Evolutionary conservation across 2,797 vertebrate species (phyloP), one percentile per base, ranked within the genome.

Genomic region (Lacerta bilineata): DNA sequence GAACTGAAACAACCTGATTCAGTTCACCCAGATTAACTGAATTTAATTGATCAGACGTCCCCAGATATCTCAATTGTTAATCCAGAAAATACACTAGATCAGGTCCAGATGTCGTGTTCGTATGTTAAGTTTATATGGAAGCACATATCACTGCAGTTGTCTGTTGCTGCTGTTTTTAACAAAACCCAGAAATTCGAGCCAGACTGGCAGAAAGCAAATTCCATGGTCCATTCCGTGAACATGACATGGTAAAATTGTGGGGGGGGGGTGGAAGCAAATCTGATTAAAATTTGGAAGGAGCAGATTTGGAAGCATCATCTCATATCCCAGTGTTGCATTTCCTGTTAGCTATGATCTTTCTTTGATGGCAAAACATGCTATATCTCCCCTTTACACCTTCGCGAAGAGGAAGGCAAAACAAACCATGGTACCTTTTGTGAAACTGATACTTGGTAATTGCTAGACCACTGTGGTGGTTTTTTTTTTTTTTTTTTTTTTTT

Each of bases 351-450:
- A 55, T 66, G 33, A n/a, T 39, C 2, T 76, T 46, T 20, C 10
- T 89, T 87, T 87, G 71, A 27, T 90, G 20, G 72, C 13, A 33
- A 89, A 55, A 68, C 2, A 2, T 10, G 33, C 13, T 9, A 10
- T 15, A 84, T 36, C 27, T 39, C 18, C 46, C 61, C 64, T 80
- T 76, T 76, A 80, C 88, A 90, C 88, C 72, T 17, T 80, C 29
- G 29, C 4, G 33, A 72, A 18, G 36, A 72, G 84, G 23, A 84
- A 41, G 87, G 79, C 18, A 86, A 86, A 80, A 46, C 36, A 46
- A 27, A 79, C 25, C 68, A 59, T 78, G 27, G 41, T 3, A 1
- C 3, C 33, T 89, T 83, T 87, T 85, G 80, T 87, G 81, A 71
- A 88, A 81, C 0, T 0, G 80, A 11, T 29, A 29, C 17, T 15